Conservation (phyloP, 2,888 invertebrate species). For the Aradus depressus region DNA sequence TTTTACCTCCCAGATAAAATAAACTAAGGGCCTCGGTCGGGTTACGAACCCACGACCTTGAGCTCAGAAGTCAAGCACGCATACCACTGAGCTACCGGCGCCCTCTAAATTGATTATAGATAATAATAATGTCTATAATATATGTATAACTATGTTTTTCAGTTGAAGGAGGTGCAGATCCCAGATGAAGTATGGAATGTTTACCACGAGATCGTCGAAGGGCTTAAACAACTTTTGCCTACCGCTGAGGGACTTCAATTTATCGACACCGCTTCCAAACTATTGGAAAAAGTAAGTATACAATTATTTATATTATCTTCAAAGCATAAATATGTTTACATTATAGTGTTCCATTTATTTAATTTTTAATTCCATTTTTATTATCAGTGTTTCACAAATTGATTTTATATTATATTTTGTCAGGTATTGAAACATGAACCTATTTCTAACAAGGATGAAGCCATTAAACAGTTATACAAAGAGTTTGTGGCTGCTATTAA, state of each 20-base stretch:
- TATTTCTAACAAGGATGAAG: conserved; percentile 48
- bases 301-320: background rate
- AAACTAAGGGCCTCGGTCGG: too few species aligned
- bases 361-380: background rate
- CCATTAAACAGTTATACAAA: conserved; percentile 50
- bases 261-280: conserved; percentile 46
- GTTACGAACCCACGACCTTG: too few species aligned
- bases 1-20: too few species aligned
- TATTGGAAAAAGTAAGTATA: conserved; percentile 43
- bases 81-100: too few species aligned
- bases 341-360: background rate
- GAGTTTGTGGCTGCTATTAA: conserved; percentile 47
- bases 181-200: conserved; percentile 46
- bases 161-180: conserved; percentile 38
- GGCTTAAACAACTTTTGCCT: conserved; percentile 48
- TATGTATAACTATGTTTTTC: conserved; percentile 5
- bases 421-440: conserved; percentile 49
- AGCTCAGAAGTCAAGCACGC: too few species aligned
- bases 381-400: background rate
- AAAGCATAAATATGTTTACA: background rate
- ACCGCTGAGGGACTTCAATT: conserved; percentile 53
- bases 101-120: too few species aligned
- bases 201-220: conserved; percentile 44
- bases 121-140: too few species aligned
- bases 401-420: too few species aligned